Percentiles rank a stretch among this genome's conserved stretches.
These are phyloP conservation scores for Malthinus seriepunctatus DNA, from an alignment of 2,888 invertebrate genomes.

Conservation along the genomic window DNA sequence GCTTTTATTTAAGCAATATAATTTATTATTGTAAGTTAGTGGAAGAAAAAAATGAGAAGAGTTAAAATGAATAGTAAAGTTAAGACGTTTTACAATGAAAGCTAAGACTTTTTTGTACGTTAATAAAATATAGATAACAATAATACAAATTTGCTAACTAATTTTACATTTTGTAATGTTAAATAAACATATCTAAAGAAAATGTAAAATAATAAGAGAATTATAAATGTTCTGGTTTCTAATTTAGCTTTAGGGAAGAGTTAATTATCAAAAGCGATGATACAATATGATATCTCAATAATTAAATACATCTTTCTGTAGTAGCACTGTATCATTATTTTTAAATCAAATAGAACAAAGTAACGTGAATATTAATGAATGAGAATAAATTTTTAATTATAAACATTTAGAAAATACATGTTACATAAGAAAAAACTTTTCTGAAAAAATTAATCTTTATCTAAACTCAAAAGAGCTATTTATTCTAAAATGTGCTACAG, in stretches of 20 bases:
- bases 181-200: constrained; percentile 4
- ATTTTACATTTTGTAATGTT: background rate
- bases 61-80: too few relatives aligned
- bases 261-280: constrained; percentile 2
- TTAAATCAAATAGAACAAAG: constrained; percentile 1
- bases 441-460: constrained; percentile 1
- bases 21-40: too few relatives aligned
- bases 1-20: too few relatives aligned
- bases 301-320: constrained; percentile 4
- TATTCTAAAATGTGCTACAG: constrained; percentile 4
- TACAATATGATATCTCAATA: constrained; percentile 2
- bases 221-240: background rate
- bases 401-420: too few relatives aligned
- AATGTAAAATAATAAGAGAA: constrained; percentile 3
- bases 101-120: too few relatives aligned
- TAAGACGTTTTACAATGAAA: too few relatives aligned
- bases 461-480: constrained; percentile 1
- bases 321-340: background rate
- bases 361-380: background rate
- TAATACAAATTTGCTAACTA: background rate
- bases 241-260: constrained; percentile 5
- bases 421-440: background rate
- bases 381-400: background rate
- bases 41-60: too few relatives aligned
- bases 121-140: too few relatives aligned